A percentile compares a stretch with the other conserved stretches of the same genome.
phyloP scores from a whole-genome alignment of 2,888 invertebrate species.

The Phengaris arion region DNA sequence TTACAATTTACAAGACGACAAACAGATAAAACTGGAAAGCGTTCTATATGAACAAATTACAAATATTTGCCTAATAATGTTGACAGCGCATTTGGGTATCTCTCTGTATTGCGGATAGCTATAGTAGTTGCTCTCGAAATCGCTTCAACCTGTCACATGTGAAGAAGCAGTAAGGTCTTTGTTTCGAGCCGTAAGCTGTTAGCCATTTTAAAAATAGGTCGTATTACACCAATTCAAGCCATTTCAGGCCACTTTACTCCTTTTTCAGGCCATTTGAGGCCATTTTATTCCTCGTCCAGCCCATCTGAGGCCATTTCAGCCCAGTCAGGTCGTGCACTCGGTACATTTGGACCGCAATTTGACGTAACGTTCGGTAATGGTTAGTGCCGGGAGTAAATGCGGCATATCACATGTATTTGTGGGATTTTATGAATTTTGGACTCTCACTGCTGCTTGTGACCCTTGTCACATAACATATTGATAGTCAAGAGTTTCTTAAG shows the following conservation, averaged over 20 bases:
- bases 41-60: no score
- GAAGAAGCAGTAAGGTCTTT: background rate
- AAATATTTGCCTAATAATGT: no score
- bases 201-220: background rate
- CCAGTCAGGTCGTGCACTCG: background rate
- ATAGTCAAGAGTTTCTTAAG: no score
- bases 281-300: background rate
- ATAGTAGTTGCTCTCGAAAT: background rate
- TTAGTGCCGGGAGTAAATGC: background rate
- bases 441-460: no score
- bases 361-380: background rate
- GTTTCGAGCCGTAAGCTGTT: background rate
- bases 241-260: background rate
- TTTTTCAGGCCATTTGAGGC: background rate
- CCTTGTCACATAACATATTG: no score
- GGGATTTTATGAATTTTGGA: no score
- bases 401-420: no score
- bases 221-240: background rate
- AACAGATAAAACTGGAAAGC: no score
- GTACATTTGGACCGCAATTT: slow-evolving; percentile 5
- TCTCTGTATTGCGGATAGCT: background rate
- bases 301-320: background rate
- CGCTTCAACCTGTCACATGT: no score
- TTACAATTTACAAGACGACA: no score
- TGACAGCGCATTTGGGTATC: no score